Conservation (phyloP, 2,888 invertebrate genomes). For the Cordilura impudica region DNA sequence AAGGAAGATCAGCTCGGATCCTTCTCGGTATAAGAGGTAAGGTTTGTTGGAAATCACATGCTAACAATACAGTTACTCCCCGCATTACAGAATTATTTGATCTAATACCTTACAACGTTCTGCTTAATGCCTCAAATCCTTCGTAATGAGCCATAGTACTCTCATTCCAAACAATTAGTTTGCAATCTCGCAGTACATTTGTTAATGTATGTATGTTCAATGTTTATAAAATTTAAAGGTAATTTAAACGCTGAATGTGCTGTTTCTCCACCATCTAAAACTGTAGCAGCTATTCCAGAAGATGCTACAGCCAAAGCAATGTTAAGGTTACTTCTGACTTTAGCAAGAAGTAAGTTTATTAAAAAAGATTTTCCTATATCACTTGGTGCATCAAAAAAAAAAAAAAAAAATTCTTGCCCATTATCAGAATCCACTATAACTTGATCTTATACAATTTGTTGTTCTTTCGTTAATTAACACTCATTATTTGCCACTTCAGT, state of each 20-base stretch:
- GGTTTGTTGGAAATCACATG: constrained; percentile 37
- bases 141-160: constrained; percentile 36
- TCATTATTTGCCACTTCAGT: background rate
- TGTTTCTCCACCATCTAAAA: background rate
- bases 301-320: constrained; percentile 1
- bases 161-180: constrained; percentile 55
- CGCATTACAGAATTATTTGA: constrained; percentile 43
- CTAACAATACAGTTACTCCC: constrained; percentile 37
- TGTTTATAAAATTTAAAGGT: background rate
- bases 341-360: too few relatives aligned
- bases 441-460: too few relatives aligned
- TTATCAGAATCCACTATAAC: too few relatives aligned
- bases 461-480: too few relatives aligned
- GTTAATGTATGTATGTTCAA: background rate
- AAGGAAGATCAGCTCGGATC: background rate
- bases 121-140: constrained; percentile 39
- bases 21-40: constrained; percentile 1
- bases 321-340: too few relatives aligned
- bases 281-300: background rate
- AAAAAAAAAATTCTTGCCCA: too few relatives aligned
- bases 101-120: constrained; percentile 47
- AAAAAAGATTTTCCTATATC: too few relatives aligned
- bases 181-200: constrained; percentile 20
- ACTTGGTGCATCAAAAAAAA: too few relatives aligned
- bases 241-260: constrained; percentile 27